These are phyloP conservation scores for Epirrhoe tristata DNA, from an alignment of 2,888 invertebrate genomes.

Conservation along the genomic window DNA sequence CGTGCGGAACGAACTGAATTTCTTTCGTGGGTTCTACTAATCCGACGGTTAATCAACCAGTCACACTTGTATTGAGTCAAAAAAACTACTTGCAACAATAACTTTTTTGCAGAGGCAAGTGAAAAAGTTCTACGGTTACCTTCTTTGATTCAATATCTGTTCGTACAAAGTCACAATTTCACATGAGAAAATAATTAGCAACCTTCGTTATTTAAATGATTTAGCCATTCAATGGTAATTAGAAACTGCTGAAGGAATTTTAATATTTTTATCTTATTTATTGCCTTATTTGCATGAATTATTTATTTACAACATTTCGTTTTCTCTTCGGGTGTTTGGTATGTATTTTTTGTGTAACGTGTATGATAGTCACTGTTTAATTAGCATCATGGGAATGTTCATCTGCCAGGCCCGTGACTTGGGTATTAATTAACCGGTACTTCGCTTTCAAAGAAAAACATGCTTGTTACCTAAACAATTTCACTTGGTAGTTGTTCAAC, in stretches of 20 bases:
- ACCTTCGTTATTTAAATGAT: background rate
- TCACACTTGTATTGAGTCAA: background rate
- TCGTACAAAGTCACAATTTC: background rate
- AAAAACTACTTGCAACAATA: background rate
- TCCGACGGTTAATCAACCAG: background rate
- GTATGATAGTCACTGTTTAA: background rate
- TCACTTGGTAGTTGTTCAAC: conserved; percentile 6
- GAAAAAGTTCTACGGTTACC: background rate
- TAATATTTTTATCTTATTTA: conserved; percentile 17
- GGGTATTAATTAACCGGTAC: background rate
- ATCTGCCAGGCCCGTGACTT: background rate
- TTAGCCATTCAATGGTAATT: conserved; percentile 1
- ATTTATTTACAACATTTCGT: background rate
- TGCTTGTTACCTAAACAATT: background rate
- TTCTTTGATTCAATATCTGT: background rate
- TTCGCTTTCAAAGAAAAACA: background rate
- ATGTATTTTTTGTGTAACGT: background rate
- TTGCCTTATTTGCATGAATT: conserved; percentile 10
- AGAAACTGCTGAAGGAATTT: conserved; percentile 18
- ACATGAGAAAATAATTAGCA: conserved; percentile 1
- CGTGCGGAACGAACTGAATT: conserved; percentile 47
- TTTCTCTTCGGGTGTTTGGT: background rate
- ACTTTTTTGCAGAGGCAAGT: background rate
- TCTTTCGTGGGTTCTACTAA: conserved; percentile 14
- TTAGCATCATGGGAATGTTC: background rate